phyloP scores from a whole-genome alignment of 2,113 vertebrate species.

The Scalopus aquaticus region DNA sequence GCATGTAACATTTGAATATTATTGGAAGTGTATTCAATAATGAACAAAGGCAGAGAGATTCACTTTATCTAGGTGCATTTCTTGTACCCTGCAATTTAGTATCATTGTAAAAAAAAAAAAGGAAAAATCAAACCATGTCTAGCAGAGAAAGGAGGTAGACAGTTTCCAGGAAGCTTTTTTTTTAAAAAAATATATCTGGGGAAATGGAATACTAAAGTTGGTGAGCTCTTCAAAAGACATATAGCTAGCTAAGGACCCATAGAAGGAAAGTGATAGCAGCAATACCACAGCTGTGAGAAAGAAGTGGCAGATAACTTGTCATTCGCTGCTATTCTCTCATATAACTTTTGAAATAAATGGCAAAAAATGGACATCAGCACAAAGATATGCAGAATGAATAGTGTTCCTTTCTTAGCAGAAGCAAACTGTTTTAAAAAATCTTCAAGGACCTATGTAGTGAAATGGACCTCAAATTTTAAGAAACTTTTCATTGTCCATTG shows the following conservation, averaged over 20 bases:
- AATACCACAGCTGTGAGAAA: neutral
- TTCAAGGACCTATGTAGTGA: neutral
- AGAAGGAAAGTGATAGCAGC: neutral
- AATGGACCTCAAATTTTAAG: conserved; percentile 6
- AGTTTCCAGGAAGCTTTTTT: neutral
- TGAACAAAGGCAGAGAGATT: neutral
- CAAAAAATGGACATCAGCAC: neutral
- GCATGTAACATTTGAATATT: neutral
- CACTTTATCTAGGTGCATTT: neutral
- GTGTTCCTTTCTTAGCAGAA: conserved; percentile 7
- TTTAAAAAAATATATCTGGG: neutral
- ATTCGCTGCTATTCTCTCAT: neutral
- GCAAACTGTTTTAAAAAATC: neutral
- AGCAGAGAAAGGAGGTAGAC: neutral
- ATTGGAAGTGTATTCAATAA: neutral
- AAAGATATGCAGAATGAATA: conserved; percentile 9
- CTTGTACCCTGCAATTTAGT: neutral
- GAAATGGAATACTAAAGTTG: neutral
- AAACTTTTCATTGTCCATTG: neutral
- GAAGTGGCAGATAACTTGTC: neutral
- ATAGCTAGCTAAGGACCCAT: neutral
- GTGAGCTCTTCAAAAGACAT: neutral
- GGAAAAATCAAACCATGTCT: neutral
- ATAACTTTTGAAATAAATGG: neutral
- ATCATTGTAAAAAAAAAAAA: neutral